Evolutionary conservation across 2,888 invertebrate genomes (phyloP).

Genomic region (Lithophane ornitopus): DNA sequence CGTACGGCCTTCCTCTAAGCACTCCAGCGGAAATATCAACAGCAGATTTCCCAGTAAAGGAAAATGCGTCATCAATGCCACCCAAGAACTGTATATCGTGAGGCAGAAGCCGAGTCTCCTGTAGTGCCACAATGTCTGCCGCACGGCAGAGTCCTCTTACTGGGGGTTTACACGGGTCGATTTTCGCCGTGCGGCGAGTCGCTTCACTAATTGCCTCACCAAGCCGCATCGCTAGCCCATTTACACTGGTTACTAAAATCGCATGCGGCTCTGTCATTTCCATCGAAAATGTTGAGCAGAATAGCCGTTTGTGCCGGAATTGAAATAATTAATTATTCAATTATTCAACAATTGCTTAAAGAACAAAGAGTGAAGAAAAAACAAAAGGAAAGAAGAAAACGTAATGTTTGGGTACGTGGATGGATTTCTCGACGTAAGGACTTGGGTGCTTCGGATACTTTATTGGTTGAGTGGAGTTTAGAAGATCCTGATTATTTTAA

Average conservation of each 20-base stretch:
- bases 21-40: not conserved
- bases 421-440: too few relatives aligned
- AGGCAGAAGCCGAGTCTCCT: not conserved
- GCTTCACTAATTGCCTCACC: constrained; percentile 25
- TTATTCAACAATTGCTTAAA: too few relatives aligned
- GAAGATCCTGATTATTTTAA: too few relatives aligned
- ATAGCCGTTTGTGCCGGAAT: constrained; percentile 59
- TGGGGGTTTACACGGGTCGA: constrained; percentile 2
- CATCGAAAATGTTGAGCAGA: constrained; percentile 68
- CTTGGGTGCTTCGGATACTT: too few relatives aligned
- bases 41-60: not conserved
- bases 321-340: too few relatives aligned
- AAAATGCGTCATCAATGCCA: not conserved
- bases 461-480: too few relatives aligned
- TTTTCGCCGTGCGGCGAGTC: constrained; percentile 27
- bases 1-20: constrained; percentile 1
- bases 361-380: too few relatives aligned
- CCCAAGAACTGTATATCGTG: not conserved
- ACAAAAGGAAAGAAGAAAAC: too few relatives aligned
- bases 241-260: constrained; percentile 73
- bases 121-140: constrained; percentile 1
- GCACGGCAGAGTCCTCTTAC: not conserved
- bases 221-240: constrained; percentile 72
- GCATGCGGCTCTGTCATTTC: constrained; percentile 73
- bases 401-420: too few relatives aligned